Evolutionary conservation across 2,113 vertebrate species (phyloP).

Genomic region (Todiramphus saurophagus): DNA sequence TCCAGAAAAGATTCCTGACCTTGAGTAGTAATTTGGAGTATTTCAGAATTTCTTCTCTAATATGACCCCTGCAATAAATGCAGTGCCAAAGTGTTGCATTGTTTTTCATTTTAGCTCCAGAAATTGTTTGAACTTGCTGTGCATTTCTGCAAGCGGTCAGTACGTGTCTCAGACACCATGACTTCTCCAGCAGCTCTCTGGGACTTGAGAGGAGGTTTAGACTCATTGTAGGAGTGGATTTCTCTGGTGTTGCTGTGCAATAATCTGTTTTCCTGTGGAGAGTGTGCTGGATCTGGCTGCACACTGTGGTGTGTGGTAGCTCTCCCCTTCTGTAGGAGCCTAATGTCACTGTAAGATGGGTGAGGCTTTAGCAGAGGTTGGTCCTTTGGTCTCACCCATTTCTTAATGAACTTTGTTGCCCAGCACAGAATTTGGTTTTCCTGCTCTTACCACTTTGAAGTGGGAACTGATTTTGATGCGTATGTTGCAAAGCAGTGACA

Average conservation of each 20-base stretch:
- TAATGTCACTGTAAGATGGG: background rate
- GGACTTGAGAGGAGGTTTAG: background rate
- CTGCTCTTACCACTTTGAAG: background rate
- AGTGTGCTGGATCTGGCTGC: background rate
- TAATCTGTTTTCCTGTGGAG: background rate
- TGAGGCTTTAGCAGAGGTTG: background rate
- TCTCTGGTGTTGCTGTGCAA: background rate
- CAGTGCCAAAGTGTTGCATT: background rate
- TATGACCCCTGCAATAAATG: background rate
- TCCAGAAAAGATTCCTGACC: background rate
- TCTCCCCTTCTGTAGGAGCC: background rate
- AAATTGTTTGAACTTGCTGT: background rate
- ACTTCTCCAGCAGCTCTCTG: background rate
- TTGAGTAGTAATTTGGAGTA: background rate
- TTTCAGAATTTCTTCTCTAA: background rate
- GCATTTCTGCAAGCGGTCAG: background rate
- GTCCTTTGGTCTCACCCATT: background rate
- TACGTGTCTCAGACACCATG: fast-evolving
- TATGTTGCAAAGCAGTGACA: background rate
- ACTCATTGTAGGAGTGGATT: fast-evolving
- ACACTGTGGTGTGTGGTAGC: background rate
- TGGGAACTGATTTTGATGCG: background rate
- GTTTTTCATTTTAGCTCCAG: background rate
- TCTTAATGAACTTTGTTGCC: background rate
- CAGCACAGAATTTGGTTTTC: background rate